Evolutionary conservation across 2,888 invertebrate genomes (phyloP).

Genomic region (Ypsolopha sequella): DNA sequence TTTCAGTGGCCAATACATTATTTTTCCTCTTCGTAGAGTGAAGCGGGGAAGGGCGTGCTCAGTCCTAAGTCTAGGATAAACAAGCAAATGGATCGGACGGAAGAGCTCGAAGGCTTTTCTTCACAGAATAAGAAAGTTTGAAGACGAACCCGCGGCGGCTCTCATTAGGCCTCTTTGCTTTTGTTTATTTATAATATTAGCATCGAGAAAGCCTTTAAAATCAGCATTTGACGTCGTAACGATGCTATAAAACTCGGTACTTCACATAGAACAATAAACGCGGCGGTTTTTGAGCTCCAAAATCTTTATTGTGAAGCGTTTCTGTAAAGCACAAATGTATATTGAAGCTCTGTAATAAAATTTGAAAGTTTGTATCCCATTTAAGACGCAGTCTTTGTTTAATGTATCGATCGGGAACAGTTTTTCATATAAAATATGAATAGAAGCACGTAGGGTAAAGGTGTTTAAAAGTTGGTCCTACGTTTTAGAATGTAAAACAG

Average conservation of each 20-base stretch:
- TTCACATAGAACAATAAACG: neutral
- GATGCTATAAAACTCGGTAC: slow-evolving; percentile 34
- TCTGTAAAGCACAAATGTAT: neutral
- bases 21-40: slow-evolving; percentile 6
- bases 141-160: slow-evolving; percentile 41
- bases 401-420: neutral
- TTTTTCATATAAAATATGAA: neutral
- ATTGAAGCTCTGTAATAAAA: neutral
- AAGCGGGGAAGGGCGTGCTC: slow-evolving; percentile 7
- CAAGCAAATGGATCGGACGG: slow-evolving; percentile 63
- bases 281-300: slow-evolving; percentile 17
- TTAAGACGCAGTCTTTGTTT: neutral
- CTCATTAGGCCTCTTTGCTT: slow-evolving; percentile 59
- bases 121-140: slow-evolving; percentile 59
- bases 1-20: slow-evolving; percentile 9
- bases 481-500: slow-evolving; percentile 24
- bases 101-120: slow-evolving; percentile 44
- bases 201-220: slow-evolving; percentile 52
- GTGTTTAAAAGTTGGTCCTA: slow-evolving; percentile 7
- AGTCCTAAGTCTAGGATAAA: slow-evolving; percentile 56
- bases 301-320: slow-evolving; percentile 18
- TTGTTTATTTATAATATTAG: slow-evolving; percentile 66
- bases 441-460: neutral
- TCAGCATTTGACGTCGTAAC: slow-evolving; percentile 34
- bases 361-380: neutral